A percentile compares a stretch with the other conserved stretches of the same genome.
phyloP scores from a whole-genome alignment of 1,140 invertebrate genomes.

The Nautilus pompilius region DNA sequence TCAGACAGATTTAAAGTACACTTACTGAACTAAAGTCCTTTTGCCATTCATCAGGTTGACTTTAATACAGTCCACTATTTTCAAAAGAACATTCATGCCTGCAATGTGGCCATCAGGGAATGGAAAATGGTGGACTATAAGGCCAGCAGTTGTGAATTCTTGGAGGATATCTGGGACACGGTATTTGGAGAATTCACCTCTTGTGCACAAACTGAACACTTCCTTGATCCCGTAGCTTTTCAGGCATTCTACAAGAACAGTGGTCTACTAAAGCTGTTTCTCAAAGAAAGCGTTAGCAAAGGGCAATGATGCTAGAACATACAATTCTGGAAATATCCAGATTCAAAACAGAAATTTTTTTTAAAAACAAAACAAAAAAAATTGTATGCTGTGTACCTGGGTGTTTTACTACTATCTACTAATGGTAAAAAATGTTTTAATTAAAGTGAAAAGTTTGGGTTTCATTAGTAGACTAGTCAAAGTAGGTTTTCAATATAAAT shows the following conservation, averaged over 20 bases:
- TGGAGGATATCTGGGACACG: slow-evolving; percentile 29
- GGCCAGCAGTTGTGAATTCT: slow-evolving; percentile 17
- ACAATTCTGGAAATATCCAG: neutral
- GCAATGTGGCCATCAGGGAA: slow-evolving; percentile 39
- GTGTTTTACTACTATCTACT: too few relatives aligned
- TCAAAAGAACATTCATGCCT: slow-evolving; percentile 18
- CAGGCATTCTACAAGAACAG: slow-evolving; percentile 28
- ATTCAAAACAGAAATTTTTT: too few relatives aligned
- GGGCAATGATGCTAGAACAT: neutral
- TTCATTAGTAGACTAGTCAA: too few relatives aligned
- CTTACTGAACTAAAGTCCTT: slow-evolving; percentile 43
- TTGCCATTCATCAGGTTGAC: slow-evolving; percentile 24
- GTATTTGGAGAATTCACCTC: slow-evolving; percentile 40
- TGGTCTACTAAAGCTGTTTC: neutral
- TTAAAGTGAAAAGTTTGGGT: too few relatives aligned
- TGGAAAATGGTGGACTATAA: slow-evolving; percentile 42
- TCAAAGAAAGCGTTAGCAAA: neutral
- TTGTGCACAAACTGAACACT: slow-evolving; percentile 39
- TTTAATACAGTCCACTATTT: slow-evolving; percentile 38
- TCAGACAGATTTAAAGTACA: neutral
- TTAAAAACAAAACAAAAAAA: too few relatives aligned
- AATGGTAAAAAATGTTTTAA: too few relatives aligned
- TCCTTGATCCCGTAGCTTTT: slow-evolving; percentile 28
- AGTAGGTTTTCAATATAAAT: too few relatives aligned
- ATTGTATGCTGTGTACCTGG: too few relatives aligned